Evolutionary conservation across 1,140 invertebrate species (phyloP), one percentile per base, ranked within the genome.

Genomic region (Drosophila orena): DNA sequence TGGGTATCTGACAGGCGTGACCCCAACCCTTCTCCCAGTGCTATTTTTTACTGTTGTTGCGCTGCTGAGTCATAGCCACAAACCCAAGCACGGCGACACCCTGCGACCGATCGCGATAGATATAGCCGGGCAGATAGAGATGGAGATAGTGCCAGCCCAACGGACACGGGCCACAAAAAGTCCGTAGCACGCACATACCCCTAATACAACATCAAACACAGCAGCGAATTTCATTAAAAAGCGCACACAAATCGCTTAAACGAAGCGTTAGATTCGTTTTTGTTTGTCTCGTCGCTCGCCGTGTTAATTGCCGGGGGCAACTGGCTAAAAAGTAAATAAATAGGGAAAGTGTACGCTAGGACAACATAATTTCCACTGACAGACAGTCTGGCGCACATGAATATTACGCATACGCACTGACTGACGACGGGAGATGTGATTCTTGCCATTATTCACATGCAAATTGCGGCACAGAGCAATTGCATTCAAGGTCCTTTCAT

Each of bases 71-170:
- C 83, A 86, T 66, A 62, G 56, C 54, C 56, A 77, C 49, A 44
- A 17, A 75, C 37, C 65, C 47, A 56, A 42, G 49, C 27, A 71
- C 57, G 53, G 46, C 50, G 58, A 60, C 49, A 52, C 69, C 43
- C 52, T 50, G 44, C 68, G 53, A 34, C 69, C 78, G 69, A 78
- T 81, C 83, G 75, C 68, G 64, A 75, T 40, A 88, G 78, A 85
- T 84, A 85, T 83, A 56, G 53, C 70, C 73, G 53, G 30, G 56
- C 68, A 50, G 73, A 77, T 58, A 85, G 71, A 62, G 76, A 77
- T 71, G 69, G 69, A 78, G 79, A 86, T 88, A 88, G 81, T 85
- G 79, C 77, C 79, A 81, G 56, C 43, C 79, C 73, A 81, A 80
- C 79, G 79, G 75, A 73, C 68, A 77, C 74, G 68, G 65, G 69